Percentiles rank a stretch among this genome's conserved stretches.
phyloP scores from a whole-genome alignment of 2,888 invertebrate species.

The Coenonympha glycerion region DNA sequence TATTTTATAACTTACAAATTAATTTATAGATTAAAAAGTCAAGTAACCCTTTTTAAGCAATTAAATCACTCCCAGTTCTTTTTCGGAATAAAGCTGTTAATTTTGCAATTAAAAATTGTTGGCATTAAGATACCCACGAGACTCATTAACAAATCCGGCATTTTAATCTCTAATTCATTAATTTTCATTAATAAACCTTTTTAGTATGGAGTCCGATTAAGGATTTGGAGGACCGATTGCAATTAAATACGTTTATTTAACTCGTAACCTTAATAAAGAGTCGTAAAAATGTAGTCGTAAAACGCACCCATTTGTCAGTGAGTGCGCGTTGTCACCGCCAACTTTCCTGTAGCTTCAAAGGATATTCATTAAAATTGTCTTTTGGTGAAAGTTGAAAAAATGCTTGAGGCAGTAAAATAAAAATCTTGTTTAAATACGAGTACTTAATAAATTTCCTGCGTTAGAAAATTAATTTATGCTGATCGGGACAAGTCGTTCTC shows the following conservation, averaged over 20 bases:
- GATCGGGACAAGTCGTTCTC: no score
- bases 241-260: conserved; percentile 11
- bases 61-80: no score
- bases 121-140: not conserved
- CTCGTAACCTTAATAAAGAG: conserved; percentile 12
- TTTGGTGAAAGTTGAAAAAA: conserved; percentile 25
- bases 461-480: no score
- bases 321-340: conserved; percentile 10
- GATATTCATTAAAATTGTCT: conserved; percentile 21
- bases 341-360: conserved; percentile 18
- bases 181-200: not conserved
- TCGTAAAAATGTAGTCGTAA: conserved; percentile 20
- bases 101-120: no score
- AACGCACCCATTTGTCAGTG: conserved; percentile 19
- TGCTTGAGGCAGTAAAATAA: not conserved
- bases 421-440: no score
- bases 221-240: not conserved
- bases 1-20: no score
- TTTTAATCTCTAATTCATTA: conserved; percentile 1
- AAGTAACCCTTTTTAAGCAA: no score
- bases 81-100: no score
- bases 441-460: no score
- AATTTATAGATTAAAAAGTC: no score
- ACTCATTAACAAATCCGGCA: conserved; percentile 2
- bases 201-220: not conserved